Evolutionary conservation across 1,140 invertebrate species (phyloP).

Genomic region (Anoplophora glabripennis): DNA sequence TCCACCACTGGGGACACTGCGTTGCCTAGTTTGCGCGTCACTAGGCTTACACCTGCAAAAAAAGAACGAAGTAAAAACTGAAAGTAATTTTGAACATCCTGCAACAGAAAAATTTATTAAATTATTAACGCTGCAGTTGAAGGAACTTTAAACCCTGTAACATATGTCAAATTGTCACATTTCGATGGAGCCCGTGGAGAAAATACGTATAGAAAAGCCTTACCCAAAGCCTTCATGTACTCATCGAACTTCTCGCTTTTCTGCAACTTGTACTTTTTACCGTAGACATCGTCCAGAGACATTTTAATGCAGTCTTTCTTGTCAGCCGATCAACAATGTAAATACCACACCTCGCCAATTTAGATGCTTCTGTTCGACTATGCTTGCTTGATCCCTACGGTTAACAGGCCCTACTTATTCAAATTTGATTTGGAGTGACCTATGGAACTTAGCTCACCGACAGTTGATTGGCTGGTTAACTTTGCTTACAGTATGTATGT

Average conservation of each 20-base stretch:
- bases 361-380: too few species aligned
- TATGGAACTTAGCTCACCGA: not conserved
- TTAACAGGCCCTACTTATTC: too few species aligned
- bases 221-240: slow-evolving; percentile 80
- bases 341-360: too few species aligned
- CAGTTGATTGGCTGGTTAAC: not conserved
- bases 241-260: slow-evolving; percentile 80
- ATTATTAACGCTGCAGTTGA: too few species aligned
- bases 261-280: slow-evolving; percentile 71
- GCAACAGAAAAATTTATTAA: too few species aligned
- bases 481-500: not conserved
- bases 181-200: too few species aligned
- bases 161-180: too few species aligned
- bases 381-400: too few species aligned
- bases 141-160: too few species aligned
- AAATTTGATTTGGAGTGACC: slow-evolving; percentile 2
- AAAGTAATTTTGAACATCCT: too few species aligned
- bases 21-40: slow-evolving; percentile 73
- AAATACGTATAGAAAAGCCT: slow-evolving; percentile 49
- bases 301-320: slow-evolving; percentile 42
- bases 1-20: slow-evolving; percentile 72
- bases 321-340: too few species aligned
- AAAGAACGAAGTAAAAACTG: too few species aligned
- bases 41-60: slow-evolving; percentile 70
- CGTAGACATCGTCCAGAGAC: slow-evolving; percentile 51